Percentiles rank a stretch among this genome's conserved stretches.
Evolutionary conservation across 2,888 invertebrate species (phyloP).

Genomic region (Megastigmus dorsalis): DNA sequence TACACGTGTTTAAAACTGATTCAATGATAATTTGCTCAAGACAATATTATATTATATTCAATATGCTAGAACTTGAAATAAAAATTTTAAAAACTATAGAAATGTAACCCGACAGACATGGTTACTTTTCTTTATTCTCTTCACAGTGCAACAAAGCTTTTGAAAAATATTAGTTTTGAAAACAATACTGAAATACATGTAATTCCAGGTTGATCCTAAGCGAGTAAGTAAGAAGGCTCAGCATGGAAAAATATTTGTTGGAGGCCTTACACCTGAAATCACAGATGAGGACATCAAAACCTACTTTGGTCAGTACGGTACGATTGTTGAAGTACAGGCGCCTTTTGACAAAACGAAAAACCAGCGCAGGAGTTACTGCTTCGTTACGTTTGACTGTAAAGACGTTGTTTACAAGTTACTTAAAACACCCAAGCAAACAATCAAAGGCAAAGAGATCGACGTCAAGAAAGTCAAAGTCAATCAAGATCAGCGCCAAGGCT

Average conservation of each 20-base stretch:
- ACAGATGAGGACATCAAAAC: conserved; percentile 79
- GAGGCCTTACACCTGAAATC: conserved; percentile 79
- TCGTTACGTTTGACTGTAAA: conserved; percentile 81
- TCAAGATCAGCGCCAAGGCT: conserved; percentile 74
- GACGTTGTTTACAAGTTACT: conserved; percentile 78
- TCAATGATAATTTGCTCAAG: no score
- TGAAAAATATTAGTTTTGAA: not conserved
- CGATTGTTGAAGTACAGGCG: conserved; percentile 79
- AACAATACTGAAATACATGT: conserved; percentile 5
- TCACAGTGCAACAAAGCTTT: not conserved
- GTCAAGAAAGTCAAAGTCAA: conserved; percentile 78
- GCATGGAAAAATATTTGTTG: conserved; percentile 81
- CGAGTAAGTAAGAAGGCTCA: conserved; percentile 80
- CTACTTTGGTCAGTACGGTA: conserved; percentile 79
- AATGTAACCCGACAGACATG: no score
- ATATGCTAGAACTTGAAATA: no score
- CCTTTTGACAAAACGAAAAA: conserved; percentile 82
- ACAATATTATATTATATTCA: no score
- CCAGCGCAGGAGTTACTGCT: conserved; percentile 80
- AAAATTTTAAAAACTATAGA: no score
- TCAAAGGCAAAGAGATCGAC: conserved; percentile 78
- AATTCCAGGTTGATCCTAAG: conserved; percentile 78
- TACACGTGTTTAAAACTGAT: no score
- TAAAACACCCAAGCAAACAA: conserved; percentile 77
- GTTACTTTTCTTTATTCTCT: conserved; percentile 13